phyloP scores from a whole-genome alignment of 1,140 invertebrate species.

The Zaprionus lachaisei region DNA sequence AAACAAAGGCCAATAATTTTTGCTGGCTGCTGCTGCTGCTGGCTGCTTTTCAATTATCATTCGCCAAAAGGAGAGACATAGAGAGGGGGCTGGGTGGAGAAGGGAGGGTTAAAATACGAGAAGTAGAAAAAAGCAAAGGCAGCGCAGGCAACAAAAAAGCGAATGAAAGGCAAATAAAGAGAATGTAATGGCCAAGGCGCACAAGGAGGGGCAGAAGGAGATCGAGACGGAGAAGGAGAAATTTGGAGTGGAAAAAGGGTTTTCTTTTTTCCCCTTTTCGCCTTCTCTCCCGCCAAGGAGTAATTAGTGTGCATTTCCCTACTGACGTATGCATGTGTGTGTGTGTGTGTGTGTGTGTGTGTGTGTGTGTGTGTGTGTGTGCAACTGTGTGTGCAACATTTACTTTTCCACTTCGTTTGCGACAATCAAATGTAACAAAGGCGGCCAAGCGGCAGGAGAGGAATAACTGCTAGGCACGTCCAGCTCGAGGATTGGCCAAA shows the following conservation, averaged over 20 bases:
- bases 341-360: constrained; percentile 6
- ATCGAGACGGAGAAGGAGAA: neutral
- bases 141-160: constrained; percentile 32
- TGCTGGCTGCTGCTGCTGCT: constrained; percentile 30
- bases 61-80: constrained; percentile 14
- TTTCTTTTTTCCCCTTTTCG: constrained; percentile 14
- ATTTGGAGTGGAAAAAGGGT: constrained; percentile 55
- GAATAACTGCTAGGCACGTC: constrained; percentile 23
- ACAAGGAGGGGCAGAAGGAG: neutral
- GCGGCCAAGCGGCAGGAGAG: constrained; percentile 50
- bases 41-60: constrained; percentile 72
- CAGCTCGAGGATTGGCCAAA: neutral
- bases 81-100: neutral
- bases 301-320: constrained; percentile 80
- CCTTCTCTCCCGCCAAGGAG: constrained; percentile 53
- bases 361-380: constrained; percentile 22
- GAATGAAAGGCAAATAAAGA: constrained; percentile 46
- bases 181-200: constrained; percentile 43
- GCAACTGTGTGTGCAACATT: constrained; percentile 65
- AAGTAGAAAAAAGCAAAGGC: constrained; percentile 5
- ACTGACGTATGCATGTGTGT: constrained; percentile 15
- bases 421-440: constrained; percentile 79
- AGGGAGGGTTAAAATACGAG: neutral
- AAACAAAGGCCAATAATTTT: constrained; percentile 58
- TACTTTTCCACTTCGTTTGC: constrained; percentile 81